Conservation (phyloP, 2,113 vertebrate genomes). For the Ctenodactylus gundi region DNA sequence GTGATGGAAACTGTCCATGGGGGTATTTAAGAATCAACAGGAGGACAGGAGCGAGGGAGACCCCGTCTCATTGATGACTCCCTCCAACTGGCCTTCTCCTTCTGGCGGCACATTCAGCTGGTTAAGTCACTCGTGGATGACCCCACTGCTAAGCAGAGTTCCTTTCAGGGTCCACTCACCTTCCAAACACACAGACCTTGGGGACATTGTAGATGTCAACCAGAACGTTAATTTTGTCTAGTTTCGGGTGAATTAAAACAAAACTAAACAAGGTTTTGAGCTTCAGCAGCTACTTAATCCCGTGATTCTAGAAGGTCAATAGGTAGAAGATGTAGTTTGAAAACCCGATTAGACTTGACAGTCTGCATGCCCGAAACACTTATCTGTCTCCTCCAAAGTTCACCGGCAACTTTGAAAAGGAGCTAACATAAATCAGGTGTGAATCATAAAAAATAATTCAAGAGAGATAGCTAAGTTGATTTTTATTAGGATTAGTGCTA, state of each 20-base stretch:
- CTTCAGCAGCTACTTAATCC: background rate
- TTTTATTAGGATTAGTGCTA: background rate
- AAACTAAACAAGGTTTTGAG: background rate
- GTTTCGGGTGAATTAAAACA: conserved; percentile 12
- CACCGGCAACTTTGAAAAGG: background rate
- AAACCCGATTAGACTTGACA: background rate
- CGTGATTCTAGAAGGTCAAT: background rate
- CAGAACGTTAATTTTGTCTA: background rate
- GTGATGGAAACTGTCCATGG: no score
- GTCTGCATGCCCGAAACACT: background rate
- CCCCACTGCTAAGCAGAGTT: no score
- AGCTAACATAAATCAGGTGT: conserved; percentile 49
- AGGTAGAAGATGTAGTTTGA: background rate
- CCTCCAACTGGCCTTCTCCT: no score
- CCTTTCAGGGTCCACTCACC: no score
- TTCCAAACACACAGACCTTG: no score
- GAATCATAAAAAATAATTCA: conserved; percentile 24
- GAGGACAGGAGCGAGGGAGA: no score
- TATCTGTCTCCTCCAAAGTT: background rate
- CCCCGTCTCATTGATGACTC: no score
- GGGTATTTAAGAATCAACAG: no score
- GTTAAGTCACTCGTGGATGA: no score
- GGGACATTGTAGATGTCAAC: no score
- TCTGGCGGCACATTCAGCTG: no score
- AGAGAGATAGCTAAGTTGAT: background rate